phyloP scores from a whole-genome alignment of 2,113 vertebrate genomes.

The Phodopus roborovskii region DNA sequence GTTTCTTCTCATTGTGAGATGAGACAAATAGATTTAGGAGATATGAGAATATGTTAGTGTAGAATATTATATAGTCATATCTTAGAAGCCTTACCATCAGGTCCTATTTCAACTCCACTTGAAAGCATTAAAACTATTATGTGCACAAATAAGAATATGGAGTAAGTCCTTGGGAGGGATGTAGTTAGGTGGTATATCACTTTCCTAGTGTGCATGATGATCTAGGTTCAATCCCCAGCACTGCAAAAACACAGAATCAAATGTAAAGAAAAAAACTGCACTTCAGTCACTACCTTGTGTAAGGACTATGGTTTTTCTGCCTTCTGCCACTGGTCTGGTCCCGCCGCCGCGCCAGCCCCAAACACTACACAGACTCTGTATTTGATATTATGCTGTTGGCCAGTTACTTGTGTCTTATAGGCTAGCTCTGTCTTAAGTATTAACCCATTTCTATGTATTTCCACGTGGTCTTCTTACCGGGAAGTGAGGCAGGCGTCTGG shows the following conservation, averaged over 20 bases:
- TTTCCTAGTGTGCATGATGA: neutral
- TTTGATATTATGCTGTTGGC: no score
- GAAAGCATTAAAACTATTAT: constrained; percentile 29
- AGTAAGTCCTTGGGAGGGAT: neutral
- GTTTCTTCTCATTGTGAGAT: neutral
- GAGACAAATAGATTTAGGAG: neutral
- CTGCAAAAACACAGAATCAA: neutral
- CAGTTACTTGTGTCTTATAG: no score
- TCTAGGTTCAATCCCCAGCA: neutral
- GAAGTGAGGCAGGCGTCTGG: no score
- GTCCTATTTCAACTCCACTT: neutral
- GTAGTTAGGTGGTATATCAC: neutral
- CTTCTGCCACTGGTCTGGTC: no score
- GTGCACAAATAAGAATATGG: neutral
- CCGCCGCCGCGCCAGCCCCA: no score
- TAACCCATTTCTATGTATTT: no score
- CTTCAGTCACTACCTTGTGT: neutral
- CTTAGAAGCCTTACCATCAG: neutral
- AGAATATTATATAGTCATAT: neutral
- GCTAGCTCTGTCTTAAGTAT: no score
- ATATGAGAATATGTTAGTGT: neutral
- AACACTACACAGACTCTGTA: no score
- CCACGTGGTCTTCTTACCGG: no score
- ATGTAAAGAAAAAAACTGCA: neutral
- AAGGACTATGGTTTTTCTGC: no score